Conservation (phyloP, 2,113 vertebrate species). For the Hydrolagus affinis region DNA sequence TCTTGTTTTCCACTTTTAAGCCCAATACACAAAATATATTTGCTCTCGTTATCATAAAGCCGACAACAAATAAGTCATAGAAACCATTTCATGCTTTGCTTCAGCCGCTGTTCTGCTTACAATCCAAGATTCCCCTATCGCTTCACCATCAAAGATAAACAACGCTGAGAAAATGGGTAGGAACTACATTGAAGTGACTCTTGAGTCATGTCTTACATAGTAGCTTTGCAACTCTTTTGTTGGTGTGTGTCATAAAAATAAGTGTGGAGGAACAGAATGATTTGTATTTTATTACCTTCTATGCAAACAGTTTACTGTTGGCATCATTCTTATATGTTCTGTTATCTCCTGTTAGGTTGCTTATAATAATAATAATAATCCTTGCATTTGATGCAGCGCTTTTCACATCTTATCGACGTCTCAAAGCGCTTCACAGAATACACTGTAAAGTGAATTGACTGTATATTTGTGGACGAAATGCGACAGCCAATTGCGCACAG, state of each 20-base stretch:
- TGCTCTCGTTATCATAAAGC: background rate
- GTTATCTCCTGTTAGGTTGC: too few species aligned
- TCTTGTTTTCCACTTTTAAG: background rate
- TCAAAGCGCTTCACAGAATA: too few species aligned
- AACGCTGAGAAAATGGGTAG: background rate
- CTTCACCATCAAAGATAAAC: background rate
- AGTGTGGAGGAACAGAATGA: background rate
- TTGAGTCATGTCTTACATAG: background rate
- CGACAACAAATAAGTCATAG: background rate
- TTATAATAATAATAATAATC: too few species aligned
- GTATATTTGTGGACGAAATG: too few species aligned
- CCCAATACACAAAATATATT: background rate
- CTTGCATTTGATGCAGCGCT: too few species aligned
- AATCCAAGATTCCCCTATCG: background rate
- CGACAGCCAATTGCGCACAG: too few species aligned
- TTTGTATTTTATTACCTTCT: too few species aligned
- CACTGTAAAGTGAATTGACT: too few species aligned
- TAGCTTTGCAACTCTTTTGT: background rate
- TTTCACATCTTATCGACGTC: too few species aligned
- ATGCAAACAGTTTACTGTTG: too few species aligned
- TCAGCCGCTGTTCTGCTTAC: background rate
- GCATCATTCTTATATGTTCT: too few species aligned
- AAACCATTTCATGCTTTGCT: background rate
- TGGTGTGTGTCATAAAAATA: background rate
- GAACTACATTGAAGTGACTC: background rate